These are phyloP conservation scores for Caenorhabditis tropicalis DNA, from an alignment of 1,140 invertebrate genomes.

Conservation along the genomic window DNA sequence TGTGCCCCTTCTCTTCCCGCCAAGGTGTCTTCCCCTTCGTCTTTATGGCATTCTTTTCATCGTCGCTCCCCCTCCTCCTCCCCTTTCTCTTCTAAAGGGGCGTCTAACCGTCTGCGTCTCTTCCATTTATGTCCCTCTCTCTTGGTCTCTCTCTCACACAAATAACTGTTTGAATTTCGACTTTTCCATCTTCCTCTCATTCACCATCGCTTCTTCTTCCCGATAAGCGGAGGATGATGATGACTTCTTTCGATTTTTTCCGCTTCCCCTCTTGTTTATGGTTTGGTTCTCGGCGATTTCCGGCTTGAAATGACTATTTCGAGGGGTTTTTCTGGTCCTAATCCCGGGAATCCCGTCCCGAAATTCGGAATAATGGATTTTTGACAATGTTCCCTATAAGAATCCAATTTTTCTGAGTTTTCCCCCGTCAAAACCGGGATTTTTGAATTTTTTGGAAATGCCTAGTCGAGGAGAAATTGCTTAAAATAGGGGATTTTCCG, in stretches of 20 bases:
- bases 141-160: not conserved
- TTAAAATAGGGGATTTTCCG: no score
- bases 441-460: no score
- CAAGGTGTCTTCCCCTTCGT: not conserved
- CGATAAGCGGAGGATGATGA: not conserved
- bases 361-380: no score
- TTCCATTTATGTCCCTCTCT: not conserved
- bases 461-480: no score
- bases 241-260: not conserved
- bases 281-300: no score
- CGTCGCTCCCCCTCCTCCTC: not conserved
- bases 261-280: not conserved
- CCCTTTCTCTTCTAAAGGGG: no score
- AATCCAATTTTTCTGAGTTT: no score
- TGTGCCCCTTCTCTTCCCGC: not conserved
- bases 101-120: conserved; percentile 26
- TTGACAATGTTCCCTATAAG: no score
- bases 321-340: no score
- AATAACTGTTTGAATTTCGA: conserved; percentile 30
- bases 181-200: conserved; percentile 9
- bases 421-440: no score
- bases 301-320: no score
- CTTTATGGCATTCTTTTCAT: not conserved
- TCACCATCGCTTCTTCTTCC: not conserved
- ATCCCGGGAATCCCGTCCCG: no score